Evolutionary conservation across 2,113 vertebrate species (phyloP), one percentile per base, ranked within the genome.

Genomic region (Mystacornis crossleyi): DNA sequence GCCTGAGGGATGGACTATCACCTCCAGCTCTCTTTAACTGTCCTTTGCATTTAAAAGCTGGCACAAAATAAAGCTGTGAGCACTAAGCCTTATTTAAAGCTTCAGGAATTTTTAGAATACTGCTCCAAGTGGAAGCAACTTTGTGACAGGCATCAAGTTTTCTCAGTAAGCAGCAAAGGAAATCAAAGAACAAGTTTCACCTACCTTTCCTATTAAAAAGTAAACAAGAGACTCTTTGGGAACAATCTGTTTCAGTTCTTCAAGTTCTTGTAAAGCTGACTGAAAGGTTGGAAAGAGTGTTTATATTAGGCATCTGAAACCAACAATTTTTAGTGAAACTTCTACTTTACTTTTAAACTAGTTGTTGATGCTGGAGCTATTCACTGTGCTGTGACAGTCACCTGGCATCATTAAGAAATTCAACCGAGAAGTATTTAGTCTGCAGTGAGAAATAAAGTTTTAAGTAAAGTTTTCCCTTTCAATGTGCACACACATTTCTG

Each of bases 161-260:
- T 38, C 74, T 42, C 43, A 71, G 29, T 24, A 60, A 14, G 38
- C 33, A 74, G 58, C 18, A 69, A 43, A 50, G 23, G 42, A 69
- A 87, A 42, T 6, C 19, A 62, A 33, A 55, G 38, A 34, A 53
- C 24, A 71, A 18, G 61, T 57, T 93, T 74, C 45, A 94, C 87
- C 97, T 98, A 99, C 99, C 99, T 99, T 99, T 98, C 99, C 99
- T 98, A 99, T 99, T 96, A 99, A 99, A 98, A 99, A 99, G 98
- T 99, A 99, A 98, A 99, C 99, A 95, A 99, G 98, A 90, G 99
- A 99, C 98, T 99, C 99, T 99, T 99, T 99, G 98, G 99, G 99
- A 97, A 99, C 99, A 54, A 99, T 99, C 97, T 99, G 99, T 94
- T 99, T 99, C 97, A 99, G 95, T 97, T 99, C 99, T 98, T 99